Percentiles rank a stretch among this genome's conserved stretches.
These are phyloP conservation scores for Ctenopoma kingsleyae DNA, from an alignment of 2,797 vertebrate species.

Conservation along the genomic window DNA sequence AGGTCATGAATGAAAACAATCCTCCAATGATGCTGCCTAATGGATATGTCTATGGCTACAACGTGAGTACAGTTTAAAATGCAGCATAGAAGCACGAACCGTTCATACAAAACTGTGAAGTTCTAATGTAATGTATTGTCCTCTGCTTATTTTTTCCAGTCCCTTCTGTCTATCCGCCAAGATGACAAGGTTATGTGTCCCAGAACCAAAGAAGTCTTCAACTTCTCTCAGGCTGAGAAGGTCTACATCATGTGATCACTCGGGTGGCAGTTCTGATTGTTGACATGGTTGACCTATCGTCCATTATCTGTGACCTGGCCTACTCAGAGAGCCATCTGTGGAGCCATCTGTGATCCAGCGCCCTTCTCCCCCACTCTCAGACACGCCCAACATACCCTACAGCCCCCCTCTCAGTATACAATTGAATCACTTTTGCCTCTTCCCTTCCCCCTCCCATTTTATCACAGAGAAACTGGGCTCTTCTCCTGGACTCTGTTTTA, in stretches of 20 bases:
- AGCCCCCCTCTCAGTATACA: slow-evolving; percentile 17
- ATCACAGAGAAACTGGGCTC: slow-evolving; percentile 65
- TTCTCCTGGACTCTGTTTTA: slow-evolving; percentile 67
- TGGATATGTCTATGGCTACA: slow-evolving; percentile 98
- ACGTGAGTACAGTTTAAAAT: slow-evolving; percentile 86
- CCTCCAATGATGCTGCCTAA: slow-evolving; percentile 99
- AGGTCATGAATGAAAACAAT: slow-evolving; percentile 99
- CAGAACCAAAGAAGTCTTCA: slow-evolving; percentile 99
- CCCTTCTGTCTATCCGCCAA: slow-evolving; percentile 98
- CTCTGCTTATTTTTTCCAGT: slow-evolving; percentile 77
- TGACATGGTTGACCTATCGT: slow-evolving; percentile 61
- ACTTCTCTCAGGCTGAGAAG: slow-evolving; percentile 99
- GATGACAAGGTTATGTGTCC: slow-evolving; percentile 99
- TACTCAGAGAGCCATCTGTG: slow-evolving; percentile 76
- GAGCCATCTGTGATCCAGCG: slow-evolving; percentile 67
- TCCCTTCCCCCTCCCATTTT: slow-evolving; percentile 16
- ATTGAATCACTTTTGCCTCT: slow-evolving; percentile 21
- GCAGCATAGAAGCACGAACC: background rate
- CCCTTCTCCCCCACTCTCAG: slow-evolving; percentile 16
- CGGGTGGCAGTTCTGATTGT: slow-evolving; percentile 61
- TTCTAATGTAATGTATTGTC: background rate
- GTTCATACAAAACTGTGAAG: background rate
- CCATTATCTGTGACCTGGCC: slow-evolving; percentile 67
- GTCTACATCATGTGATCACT: slow-evolving; percentile 98
- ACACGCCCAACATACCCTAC: slow-evolving; percentile 6